phyloP scores from a whole-genome alignment of 2,113 vertebrate species.

The Phainopepla nitens region DNA sequence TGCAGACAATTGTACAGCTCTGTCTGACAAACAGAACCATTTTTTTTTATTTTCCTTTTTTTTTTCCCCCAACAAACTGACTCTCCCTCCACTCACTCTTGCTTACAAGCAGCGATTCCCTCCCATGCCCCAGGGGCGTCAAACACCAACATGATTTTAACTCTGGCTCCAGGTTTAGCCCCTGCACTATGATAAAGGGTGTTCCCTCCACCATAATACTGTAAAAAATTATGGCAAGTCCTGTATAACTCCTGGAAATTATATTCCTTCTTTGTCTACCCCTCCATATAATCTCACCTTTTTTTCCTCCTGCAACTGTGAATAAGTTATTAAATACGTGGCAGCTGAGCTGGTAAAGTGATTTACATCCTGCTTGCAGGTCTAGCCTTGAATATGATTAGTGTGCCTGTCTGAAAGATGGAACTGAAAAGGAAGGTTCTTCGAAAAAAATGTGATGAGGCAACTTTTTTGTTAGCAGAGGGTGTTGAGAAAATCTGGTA shows the following conservation, averaged over 20 bases:
- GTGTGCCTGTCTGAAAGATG: slow-evolving; percentile 4
- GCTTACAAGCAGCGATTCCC: not conserved
- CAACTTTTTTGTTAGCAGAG: not conserved
- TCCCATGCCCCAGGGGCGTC: not conserved
- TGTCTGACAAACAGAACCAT: slow-evolving; percentile 25
- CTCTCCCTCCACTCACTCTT: not conserved
- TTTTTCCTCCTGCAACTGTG: not conserved
- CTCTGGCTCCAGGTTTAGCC: not conserved
- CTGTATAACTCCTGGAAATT: not conserved
- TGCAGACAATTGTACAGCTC: slow-evolving; percentile 9
- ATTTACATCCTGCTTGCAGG: slow-evolving; percentile 29
- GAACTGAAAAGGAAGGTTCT: not conserved
- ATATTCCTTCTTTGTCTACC: not conserved
- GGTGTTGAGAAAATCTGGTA: not conserved
- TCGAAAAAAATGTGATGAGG: not conserved
- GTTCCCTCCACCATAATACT: not conserved
- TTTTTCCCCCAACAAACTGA: not conserved
- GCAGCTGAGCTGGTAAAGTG: slow-evolving; percentile 5
- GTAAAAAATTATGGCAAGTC: not conserved
- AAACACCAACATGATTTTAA: not conserved
- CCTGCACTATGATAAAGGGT: not conserved
- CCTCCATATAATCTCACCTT: not conserved
- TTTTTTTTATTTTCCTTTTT: not conserved
- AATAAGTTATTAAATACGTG: slow-evolving; percentile 20
- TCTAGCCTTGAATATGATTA: not conserved